These are phyloP conservation scores for Pogona vitticeps DNA, from an alignment of 2,113 vertebrate species.

Conservation along the genomic window DNA sequence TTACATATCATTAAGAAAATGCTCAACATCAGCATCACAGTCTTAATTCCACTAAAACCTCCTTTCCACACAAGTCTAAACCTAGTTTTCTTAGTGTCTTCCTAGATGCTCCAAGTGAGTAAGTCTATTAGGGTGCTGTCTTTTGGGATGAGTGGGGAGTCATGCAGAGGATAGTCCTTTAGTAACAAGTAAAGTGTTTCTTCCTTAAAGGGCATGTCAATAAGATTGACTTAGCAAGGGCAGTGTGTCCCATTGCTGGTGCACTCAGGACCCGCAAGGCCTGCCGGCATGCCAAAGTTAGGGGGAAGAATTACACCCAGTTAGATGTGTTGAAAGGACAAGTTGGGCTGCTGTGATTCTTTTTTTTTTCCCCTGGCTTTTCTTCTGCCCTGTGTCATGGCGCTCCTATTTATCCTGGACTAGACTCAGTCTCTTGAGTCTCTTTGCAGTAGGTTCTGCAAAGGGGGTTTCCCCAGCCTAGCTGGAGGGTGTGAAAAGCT, in stretches of 20 bases:
- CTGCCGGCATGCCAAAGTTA: too few species aligned
- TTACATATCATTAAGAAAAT: not conserved
- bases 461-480: not conserved
- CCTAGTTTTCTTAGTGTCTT: not conserved
- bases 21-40: not conserved
- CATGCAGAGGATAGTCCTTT: not conserved
- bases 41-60: not conserved
- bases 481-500: not conserved
- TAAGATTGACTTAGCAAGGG: not conserved
- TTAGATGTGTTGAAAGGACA: not conserved
- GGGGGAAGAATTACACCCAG: not conserved
- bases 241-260: not conserved
- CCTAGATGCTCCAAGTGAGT: not conserved
- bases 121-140: not conserved
- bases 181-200: not conserved
- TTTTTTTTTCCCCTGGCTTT: not conserved
- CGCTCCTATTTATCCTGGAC: not conserved
- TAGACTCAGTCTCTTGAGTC: not conserved
- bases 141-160: too few species aligned
- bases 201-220: not conserved
- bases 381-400: not conserved
- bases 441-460: not conserved
- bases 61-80: not conserved
- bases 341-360: not conserved
- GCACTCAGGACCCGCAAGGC: not conserved